Conservation (phyloP, 2,888 invertebrate species). For the Drosophila koepferae region DNA sequence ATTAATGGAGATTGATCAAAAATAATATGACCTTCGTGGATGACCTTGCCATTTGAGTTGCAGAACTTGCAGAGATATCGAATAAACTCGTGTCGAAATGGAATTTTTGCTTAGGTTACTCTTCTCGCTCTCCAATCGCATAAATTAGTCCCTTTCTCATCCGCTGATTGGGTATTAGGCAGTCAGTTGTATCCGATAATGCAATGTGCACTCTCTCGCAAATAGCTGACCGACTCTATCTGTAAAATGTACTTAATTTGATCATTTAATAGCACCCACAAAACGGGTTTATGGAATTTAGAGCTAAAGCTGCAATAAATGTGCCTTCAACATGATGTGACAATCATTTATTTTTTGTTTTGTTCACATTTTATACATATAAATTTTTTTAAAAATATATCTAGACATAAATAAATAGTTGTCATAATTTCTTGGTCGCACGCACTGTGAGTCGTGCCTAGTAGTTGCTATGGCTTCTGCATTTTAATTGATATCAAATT, state of each 20-base stretch:
- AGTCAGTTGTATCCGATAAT: background rate
- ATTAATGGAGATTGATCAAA: no score
- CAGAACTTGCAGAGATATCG: no score
- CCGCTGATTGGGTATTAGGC: background rate
- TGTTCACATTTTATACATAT: background rate
- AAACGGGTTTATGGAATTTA: slow-evolving; percentile 33
- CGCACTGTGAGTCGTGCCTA: slow-evolving; percentile 64
- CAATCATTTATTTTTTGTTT: slow-evolving; percentile 10
- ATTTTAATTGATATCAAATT: slow-evolving; percentile 68
- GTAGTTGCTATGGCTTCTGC: slow-evolving; percentile 36
- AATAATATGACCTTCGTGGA: no score
- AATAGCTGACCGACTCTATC: slow-evolving; percentile 44
- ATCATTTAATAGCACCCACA: slow-evolving; percentile 63
- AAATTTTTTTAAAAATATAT: background rate
- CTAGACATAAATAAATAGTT: slow-evolving; percentile 16
- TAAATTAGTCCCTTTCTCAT: background rate
- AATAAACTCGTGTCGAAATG: no score
- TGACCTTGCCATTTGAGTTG: no score
- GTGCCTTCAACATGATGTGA: slow-evolving; percentile 45
- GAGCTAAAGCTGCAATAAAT: slow-evolving; percentile 58
- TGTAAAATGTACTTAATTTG: slow-evolving; percentile 46
- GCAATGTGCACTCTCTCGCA: background rate
- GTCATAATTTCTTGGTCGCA: slow-evolving; percentile 51
- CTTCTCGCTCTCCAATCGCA: background rate
- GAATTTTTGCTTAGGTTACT: no score